These are phyloP conservation scores for Cuculus canorus DNA, from an alignment of 2,797 vertebrate species.

Conservation along the genomic window DNA sequence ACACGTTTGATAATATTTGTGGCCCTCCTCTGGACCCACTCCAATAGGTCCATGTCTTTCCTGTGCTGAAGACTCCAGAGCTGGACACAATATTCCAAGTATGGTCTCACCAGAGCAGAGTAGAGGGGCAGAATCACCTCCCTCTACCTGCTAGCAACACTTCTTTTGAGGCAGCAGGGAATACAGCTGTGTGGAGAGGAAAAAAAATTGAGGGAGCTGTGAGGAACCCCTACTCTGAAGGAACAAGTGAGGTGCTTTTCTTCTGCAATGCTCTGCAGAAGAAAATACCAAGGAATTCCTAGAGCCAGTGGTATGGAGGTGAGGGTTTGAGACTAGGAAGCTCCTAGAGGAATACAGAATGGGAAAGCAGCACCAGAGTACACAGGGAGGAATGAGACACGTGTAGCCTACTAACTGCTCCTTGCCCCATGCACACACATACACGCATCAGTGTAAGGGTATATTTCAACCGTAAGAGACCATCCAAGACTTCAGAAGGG, in stretches of 20 bases:
- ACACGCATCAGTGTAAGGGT: neutral
- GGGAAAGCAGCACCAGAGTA: neutral
- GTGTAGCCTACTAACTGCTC: neutral
- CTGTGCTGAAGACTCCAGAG: too few species aligned
- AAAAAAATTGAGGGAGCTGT: neutral
- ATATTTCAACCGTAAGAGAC: neutral
- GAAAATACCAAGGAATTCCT: neutral
- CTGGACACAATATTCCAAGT: too few species aligned
- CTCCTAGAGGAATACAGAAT: neutral
- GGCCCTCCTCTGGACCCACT: too few species aligned
- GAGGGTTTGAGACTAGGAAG: neutral
- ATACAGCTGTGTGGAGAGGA: neutral
- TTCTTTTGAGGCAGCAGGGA: too few species aligned
- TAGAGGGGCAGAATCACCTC: too few species aligned
- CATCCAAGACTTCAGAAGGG: neutral
- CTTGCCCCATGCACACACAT: rapidly evolving
- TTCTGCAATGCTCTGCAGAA: neutral
- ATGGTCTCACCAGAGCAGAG: too few species aligned
- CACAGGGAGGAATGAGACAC: rapidly evolving
- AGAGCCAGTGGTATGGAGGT: neutral
- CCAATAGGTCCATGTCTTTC: too few species aligned
- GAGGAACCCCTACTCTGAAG: neutral
- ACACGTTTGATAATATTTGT: too few species aligned
- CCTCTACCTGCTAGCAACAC: too few species aligned
- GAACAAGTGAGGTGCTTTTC: neutral